A percentile compares a stretch with the other conserved stretches of the same genome.
These are phyloP conservation scores for Scolopax bukidnonensis DNA, from an alignment of 2,797 vertebrate genomes.

Conservation along the genomic window DNA sequence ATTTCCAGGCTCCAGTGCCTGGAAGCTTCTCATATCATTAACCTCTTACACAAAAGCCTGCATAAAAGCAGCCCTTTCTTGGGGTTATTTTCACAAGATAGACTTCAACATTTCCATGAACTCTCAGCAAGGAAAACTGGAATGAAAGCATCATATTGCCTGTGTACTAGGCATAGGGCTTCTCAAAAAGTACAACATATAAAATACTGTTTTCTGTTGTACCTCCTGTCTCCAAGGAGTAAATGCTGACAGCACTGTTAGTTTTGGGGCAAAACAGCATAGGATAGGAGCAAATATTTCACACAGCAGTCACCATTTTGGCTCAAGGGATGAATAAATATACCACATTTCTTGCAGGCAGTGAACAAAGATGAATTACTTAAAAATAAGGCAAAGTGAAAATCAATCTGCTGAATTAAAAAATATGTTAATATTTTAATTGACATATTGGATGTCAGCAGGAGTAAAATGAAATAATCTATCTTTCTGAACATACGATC, in stretches of 20 bases:
- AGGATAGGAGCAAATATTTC: neutral
- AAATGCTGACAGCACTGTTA: neutral
- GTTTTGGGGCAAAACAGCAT: neutral
- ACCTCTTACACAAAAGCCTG: neutral
- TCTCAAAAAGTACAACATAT: neutral
- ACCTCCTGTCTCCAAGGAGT: neutral
- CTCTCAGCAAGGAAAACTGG: neutral
- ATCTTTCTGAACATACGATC: slow-evolving; percentile 34
- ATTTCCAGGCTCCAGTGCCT: neutral
- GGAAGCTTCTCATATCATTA: neutral
- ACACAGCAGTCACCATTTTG: neutral
- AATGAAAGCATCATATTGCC: neutral
- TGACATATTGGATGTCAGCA: slow-evolving; percentile 27
- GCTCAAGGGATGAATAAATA: neutral
- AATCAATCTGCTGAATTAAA: slow-evolving; percentile 35
- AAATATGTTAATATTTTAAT: slow-evolving; percentile 33
- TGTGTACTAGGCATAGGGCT: neutral
- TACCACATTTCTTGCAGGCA: neutral
- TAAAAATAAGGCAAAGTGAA: slow-evolving; percentile 8
- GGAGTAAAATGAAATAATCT: neutral
- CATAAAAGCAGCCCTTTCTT: neutral
- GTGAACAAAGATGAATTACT: neutral
- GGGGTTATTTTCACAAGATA: neutral
- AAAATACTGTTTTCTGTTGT: neutral
- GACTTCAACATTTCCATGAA: neutral